Evolutionary conservation across 2,797 vertebrate species (phyloP).

Genomic region (Microctenopoma lineatum): DNA sequence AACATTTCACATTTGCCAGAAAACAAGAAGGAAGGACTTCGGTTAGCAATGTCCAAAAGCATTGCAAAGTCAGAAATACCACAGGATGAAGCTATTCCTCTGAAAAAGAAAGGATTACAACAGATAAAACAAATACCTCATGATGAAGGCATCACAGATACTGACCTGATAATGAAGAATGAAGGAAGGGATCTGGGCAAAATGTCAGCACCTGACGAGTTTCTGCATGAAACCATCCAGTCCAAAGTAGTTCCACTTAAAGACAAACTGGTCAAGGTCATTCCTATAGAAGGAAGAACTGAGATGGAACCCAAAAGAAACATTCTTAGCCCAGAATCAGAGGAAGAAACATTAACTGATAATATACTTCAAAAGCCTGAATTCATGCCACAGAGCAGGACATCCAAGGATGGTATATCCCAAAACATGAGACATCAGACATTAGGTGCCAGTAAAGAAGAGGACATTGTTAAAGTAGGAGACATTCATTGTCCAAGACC

Average conservation of each 20-base stretch:
- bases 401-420: constrained; percentile 11
- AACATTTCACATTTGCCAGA: background rate
- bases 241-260: constrained; percentile 23
- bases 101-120: background rate
- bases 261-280: constrained; percentile 21
- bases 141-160: background rate
- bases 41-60: background rate
- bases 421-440: constrained; percentile 8
- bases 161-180: background rate
- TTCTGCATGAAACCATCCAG: constrained; percentile 1
- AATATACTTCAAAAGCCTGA: background rate
- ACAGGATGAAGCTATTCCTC: background rate
- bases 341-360: constrained; percentile 1
- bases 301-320: constrained; percentile 5
- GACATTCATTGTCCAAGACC: background rate
- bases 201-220: background rate
- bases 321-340: background rate
- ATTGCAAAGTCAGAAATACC: constrained; percentile 3
- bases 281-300: constrained; percentile 12
- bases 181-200: background rate
- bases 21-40: background rate
- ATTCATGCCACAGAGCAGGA: background rate
- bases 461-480: background rate
- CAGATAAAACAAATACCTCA: background rate
- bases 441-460: background rate